Evolutionary conservation across 2,797 vertebrate genomes (phyloP).

Genomic region (Acanthurus leucopareius): DNA sequence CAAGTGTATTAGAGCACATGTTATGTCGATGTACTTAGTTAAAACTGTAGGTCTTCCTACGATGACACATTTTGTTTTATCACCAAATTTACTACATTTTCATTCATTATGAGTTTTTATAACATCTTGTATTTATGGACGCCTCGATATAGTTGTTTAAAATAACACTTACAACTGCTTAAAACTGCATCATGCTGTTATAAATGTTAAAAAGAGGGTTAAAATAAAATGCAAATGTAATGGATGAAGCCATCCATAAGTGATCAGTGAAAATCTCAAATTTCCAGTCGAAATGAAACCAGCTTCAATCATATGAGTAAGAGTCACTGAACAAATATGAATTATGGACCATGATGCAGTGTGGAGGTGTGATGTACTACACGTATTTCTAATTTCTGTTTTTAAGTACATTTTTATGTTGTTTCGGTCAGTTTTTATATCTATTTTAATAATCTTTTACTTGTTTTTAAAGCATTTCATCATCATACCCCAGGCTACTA

Average conservation of each 20-base stretch:
- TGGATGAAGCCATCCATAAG: background rate
- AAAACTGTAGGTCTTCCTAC: no score
- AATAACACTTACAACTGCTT: background rate
- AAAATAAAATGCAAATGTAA: background rate
- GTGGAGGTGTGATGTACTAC: no score
- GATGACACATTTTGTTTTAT: no score
- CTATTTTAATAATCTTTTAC: background rate
- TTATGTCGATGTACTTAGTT: background rate
- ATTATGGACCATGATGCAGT: no score
- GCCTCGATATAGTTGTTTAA: background rate
- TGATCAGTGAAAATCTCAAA: background rate
- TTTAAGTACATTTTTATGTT: background rate
- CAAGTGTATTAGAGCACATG: background rate
- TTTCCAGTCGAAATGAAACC: background rate
- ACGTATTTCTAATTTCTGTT: no score
- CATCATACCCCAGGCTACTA: background rate
- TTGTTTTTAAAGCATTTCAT: background rate
- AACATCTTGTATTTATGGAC: background rate
- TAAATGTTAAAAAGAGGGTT: background rate
- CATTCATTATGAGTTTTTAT: background rate
- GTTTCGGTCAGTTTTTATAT: background rate
- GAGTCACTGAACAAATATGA: no score
- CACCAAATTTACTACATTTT: background rate
- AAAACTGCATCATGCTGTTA: background rate
- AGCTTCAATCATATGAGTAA: background rate